Base-by-base conservation (phyloP, 2,888 invertebrate species). In the Baccha elongata region DNA sequence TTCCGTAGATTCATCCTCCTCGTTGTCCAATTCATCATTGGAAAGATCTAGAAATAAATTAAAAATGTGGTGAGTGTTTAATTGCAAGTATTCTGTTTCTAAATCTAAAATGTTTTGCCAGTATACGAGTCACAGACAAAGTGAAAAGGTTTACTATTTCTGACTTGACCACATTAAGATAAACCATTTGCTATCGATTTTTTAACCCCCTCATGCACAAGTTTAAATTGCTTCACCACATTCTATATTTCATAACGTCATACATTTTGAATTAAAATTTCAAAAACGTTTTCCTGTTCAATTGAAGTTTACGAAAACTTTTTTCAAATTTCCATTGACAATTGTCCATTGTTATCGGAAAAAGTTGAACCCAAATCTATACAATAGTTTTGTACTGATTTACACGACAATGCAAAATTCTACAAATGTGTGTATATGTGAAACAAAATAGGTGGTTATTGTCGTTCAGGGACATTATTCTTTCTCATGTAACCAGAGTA, bases 11-110 rank as follows among this genome's bases (percentile, higher is more conserved):
- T 88, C 89, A 48, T 88, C 88, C 60, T 90, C 92, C 69, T 92
- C 92, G 75, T 92, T 92, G 81, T 92, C 92, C 84, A 92, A 90
- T 53, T 92, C 92, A 69, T 92, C 93, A 19, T 93, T 91, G 26
- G 92, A 92, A 7, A 92, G 92, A 88, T 92, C 92, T 87, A 62
- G 0, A 53, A 32, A 69, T 23, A 35, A 3, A 35, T 11, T 35
- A 35, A 4, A 3, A 23, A 4, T 23, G 35, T 35, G n/a, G n/a
- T n/a, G n/a, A n/a, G n/a, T n/a, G n/a, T n/a, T n/a, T n/a, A n/a
- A n/a, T n/a, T n/a, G n/a, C n/a, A n/a, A n/a, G n/a, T n/a, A n/a
- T n/a, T n/a, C n/a, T n/a, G n/a, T n/a, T n/a, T n/a, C n/a, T n/a
- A n/a, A n/a, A n/a, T n/a, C n/a, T n/a, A n/a, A n/a, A n/a, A n/a